Conservation (phyloP, 2,797 vertebrate genomes). For the Borostomias antarcticus region DNA sequence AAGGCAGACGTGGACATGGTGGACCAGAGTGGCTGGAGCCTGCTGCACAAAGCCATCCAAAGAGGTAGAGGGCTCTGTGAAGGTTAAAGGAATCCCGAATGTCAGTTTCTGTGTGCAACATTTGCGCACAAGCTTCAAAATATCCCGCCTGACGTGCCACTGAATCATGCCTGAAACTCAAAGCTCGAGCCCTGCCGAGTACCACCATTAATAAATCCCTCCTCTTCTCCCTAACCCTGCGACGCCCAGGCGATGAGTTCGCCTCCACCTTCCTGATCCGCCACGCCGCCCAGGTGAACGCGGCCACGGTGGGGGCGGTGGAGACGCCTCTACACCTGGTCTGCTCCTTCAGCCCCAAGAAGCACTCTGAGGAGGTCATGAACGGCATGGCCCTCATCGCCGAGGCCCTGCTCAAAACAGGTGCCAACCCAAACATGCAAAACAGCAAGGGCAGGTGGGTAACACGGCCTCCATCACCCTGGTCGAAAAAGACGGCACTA, state of each 20-base stretch:
- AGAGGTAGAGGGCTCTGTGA: conserved; percentile 78
- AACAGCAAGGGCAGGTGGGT: conserved; percentile 92
- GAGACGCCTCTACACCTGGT: conserved; percentile 96
- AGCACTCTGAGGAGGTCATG: conserved; percentile 86
- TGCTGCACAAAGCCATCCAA: conserved; percentile 96
- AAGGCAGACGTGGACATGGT: conserved; percentile 95
- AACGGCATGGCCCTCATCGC: conserved; percentile 90
- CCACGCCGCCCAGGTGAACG: conserved; percentile 91
- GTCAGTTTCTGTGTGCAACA: neutral
- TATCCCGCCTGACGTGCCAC: neutral
- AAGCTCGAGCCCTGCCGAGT: neutral
- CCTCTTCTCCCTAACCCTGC: neutral
- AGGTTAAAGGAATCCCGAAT: neutral
- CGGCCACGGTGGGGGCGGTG: conserved; percentile 89
- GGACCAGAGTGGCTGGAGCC: conserved; percentile 94
- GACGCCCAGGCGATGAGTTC: conserved; percentile 87
- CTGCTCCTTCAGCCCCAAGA: conserved; percentile 91
- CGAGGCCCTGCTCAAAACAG: conserved; percentile 88
- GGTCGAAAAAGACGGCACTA: neutral
- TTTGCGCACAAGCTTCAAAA: too few species aligned
- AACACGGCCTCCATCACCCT: neutral
- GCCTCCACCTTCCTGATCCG: conserved; percentile 94
- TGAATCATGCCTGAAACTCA: neutral
- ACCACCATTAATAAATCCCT: neutral
- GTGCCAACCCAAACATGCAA: conserved; percentile 97